Percentiles rank a stretch among this genome's conserved stretches.
These are phyloP conservation scores for Rhagonycha fulva DNA, from an alignment of 2,888 invertebrate species.

Conservation along the genomic window DNA sequence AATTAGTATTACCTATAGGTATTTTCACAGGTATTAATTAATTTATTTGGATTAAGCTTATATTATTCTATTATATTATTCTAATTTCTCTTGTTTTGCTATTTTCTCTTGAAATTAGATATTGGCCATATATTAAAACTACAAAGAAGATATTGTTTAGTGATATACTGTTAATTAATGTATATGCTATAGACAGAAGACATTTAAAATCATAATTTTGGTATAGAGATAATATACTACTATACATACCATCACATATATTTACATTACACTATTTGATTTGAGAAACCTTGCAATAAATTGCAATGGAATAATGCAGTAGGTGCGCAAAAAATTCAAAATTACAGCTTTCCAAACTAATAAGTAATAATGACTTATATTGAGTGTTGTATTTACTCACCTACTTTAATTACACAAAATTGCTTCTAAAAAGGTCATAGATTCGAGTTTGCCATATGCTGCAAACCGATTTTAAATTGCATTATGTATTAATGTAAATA, in stretches of 20 bases:
- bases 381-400: not conserved
- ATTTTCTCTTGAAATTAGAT: too few species aligned
- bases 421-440: not conserved
- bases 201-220: too few species aligned
- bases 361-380: not conserved
- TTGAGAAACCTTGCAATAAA: not conserved
- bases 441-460: not conserved
- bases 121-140: too few species aligned
- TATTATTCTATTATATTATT: too few species aligned
- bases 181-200: too few species aligned
- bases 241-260: too few species aligned
- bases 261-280: not conserved
- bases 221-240: not conserved
- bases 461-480: not conserved
- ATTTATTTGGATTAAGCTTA: too few species aligned
- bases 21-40: too few species aligned
- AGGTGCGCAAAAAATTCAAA: not conserved
- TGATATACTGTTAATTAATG: too few species aligned
- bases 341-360: not conserved
- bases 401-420: not conserved
- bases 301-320: not conserved
- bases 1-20: not conserved
- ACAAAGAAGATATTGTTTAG: too few species aligned
- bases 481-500: slow-evolving; percentile 5
- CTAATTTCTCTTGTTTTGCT: not conserved